Evolutionary conservation across 1,140 invertebrate genomes (phyloP), one percentile per base, ranked within the genome.

Genomic region (Periplaneta americana): DNA sequence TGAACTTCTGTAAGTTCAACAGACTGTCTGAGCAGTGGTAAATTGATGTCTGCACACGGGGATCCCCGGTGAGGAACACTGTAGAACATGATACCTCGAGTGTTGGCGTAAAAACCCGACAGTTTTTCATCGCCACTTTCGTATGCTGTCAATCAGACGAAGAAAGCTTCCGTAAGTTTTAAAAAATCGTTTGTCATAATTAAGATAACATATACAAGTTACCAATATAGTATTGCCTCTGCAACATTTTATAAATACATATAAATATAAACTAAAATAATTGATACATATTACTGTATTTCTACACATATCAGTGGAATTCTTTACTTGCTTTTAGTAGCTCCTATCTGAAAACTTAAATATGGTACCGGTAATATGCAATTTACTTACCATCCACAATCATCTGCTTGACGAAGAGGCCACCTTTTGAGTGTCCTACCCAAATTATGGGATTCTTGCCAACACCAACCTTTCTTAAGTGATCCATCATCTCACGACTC

Each of bases 31-130:
- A 94, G 87, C 10, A 84, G 74, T 35, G 82, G 82, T 4, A 83
- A 32, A 48, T 92, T 93, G 39, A 93, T 91, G 83, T 92, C 91
- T 0, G 93, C 93, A 32, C 94, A 88, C 13, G 91, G 90, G 2
- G 93, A 94, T 2, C 93, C 93, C 9, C 92, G 88, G 86, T 94
- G 93, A 0, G 93, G 93, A n/a, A 94, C 93, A 32, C 93, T 94
- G 86, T 94, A 94, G 86, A 94, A 94, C 87, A 94, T 91, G 80
- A 93, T 92, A 0, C 90, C 92, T 31, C 88, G 89, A 10, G 92
- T 92, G 3, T 89, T 81, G 66, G 22, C 13, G 33, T 74, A 78
- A 31, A 81, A 36, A 35, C 81, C 75, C 4, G 77, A 79, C 18
- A 82, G 75, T 17, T 74, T 57, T 17, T 83, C 79, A 34, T 83